Evolutionary conservation across 2,888 invertebrate species (phyloP).

Genomic region (Dasypogon diadema): DNA sequence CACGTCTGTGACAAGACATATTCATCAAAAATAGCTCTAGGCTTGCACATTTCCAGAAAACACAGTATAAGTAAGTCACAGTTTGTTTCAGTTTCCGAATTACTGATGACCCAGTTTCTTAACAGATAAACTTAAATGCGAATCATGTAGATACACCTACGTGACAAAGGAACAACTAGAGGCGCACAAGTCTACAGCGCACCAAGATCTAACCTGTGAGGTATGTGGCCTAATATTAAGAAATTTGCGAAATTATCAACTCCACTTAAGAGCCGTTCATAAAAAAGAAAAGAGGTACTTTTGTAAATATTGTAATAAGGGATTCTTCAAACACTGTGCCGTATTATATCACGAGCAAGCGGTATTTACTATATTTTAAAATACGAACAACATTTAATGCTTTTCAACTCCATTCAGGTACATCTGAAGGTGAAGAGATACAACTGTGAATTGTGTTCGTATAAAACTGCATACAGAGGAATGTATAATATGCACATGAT

Average conservation of each 20-base stretch:
- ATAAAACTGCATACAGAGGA: constrained; percentile 62
- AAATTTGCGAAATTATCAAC: constrained; percentile 62
- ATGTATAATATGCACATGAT: constrained; percentile 64
- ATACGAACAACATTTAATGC: neutral
- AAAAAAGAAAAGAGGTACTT: constrained; percentile 62
- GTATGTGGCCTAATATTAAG: constrained; percentile 62
- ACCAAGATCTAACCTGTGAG: constrained; percentile 61
- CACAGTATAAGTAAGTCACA: neutral
- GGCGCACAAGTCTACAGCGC: constrained; percentile 62
- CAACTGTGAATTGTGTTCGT: constrained; percentile 59
- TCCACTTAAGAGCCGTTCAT: constrained; percentile 64
- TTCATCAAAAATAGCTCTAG: neutral
- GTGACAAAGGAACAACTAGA: constrained; percentile 60
- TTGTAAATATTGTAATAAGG: constrained; percentile 63
- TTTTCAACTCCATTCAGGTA: constrained; percentile 22
- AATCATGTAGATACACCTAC: constrained; percentile 61
- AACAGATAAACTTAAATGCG: constrained; percentile 58
- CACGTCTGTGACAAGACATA: neutral
- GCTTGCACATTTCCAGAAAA: neutral
- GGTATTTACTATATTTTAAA: constrained; percentile 51
- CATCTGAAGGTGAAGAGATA: constrained; percentile 45
- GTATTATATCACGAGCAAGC: constrained; percentile 61
- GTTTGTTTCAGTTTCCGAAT: neutral
- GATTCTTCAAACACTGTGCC: constrained; percentile 65
- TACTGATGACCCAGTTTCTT: neutral